Evolutionary conservation across 2,888 invertebrate genomes (phyloP).

Genomic region (Portevinia maculata): DNA sequence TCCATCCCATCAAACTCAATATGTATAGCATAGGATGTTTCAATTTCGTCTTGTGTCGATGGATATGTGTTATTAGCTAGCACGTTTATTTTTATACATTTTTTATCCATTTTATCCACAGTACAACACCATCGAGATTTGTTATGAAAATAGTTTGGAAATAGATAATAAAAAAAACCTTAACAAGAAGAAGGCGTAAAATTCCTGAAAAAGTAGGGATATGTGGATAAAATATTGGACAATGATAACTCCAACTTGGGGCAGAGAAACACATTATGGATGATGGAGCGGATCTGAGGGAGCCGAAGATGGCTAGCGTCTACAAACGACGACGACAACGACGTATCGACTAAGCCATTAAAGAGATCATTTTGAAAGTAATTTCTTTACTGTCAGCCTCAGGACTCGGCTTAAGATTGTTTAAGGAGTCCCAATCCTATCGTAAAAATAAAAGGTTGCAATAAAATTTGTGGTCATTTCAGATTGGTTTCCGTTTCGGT

Average conservation of each 20-base stretch:
- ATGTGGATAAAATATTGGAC: slow-evolving; percentile 59
- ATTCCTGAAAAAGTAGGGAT: background rate
- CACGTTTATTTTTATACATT: slow-evolving; percentile 63
- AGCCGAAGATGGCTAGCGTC: background rate
- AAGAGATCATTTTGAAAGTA: slow-evolving; percentile 61
- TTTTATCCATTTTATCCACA: slow-evolving; percentile 29
- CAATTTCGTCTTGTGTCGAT: slow-evolving; percentile 60
- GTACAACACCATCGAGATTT: slow-evolving; percentile 44
- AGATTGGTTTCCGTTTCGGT: slow-evolving; percentile 65
- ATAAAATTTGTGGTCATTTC: slow-evolving; percentile 73
- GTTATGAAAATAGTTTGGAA: slow-evolving; percentile 70
- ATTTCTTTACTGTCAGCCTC: slow-evolving; percentile 70
- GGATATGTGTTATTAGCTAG: slow-evolving; percentile 64
- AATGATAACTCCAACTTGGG: slow-evolving; percentile 53
- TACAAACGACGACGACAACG: slow-evolving; percentile 5
- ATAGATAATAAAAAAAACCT: slow-evolving; percentile 57
- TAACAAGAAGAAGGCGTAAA: background rate
- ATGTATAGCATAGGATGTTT: slow-evolving; percentile 48
- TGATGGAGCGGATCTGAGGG: background rate
- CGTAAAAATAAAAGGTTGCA: slow-evolving; percentile 63
- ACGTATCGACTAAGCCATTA: slow-evolving; percentile 65
- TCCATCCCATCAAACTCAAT: slow-evolving; percentile 40
- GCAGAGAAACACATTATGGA: slow-evolving; percentile 29
- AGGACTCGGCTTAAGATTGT: slow-evolving; percentile 52
- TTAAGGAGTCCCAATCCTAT: slow-evolving; percentile 18